phyloP scores from a whole-genome alignment of 1,140 invertebrate genomes.

The Drosophila eugracilis region DNA sequence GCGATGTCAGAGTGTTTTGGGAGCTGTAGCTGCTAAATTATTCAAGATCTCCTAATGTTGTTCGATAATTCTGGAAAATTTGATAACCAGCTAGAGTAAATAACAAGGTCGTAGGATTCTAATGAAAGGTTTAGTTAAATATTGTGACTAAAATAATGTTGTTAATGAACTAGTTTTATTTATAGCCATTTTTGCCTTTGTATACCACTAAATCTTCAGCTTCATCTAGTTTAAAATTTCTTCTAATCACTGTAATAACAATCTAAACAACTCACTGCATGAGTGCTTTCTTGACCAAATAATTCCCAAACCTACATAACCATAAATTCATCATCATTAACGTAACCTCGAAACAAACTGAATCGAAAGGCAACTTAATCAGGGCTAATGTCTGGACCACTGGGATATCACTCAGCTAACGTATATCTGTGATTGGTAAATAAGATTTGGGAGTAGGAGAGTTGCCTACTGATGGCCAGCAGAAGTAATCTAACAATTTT shows the following conservation, averaged over 20 bases:
- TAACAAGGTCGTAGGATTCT: too few species aligned
- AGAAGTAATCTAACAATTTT: slow-evolving; percentile 39
- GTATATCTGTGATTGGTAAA: slow-evolving; percentile 37
- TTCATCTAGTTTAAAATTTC: too few species aligned
- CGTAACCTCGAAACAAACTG: not conserved
- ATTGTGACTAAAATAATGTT: too few species aligned
- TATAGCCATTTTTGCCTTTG: too few species aligned
- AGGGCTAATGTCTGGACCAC: slow-evolving; percentile 14
- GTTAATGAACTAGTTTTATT: too few species aligned
- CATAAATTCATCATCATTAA: slow-evolving; percentile 15
- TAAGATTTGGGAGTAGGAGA: slow-evolving; percentile 19
- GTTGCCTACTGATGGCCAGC: slow-evolving; percentile 13
- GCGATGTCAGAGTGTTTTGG: not conserved
- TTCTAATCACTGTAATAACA: too few species aligned
- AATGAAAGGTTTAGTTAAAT: too few species aligned
- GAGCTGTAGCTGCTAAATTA: slow-evolving; percentile 10
- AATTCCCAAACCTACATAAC: not conserved
- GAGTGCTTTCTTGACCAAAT: not conserved
- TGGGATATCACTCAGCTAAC: slow-evolving; percentile 14
- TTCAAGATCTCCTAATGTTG: slow-evolving; percentile 25
- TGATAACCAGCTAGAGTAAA: not conserved
- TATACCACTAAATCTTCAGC: too few species aligned
- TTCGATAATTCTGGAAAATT: slow-evolving; percentile 9
- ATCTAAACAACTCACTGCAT: too few species aligned
- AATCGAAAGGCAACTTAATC: slow-evolving; percentile 18